Evolutionary conservation across 2,797 vertebrate genomes (phyloP).

Genomic region (Hapalemur alaotrensis): DNA sequence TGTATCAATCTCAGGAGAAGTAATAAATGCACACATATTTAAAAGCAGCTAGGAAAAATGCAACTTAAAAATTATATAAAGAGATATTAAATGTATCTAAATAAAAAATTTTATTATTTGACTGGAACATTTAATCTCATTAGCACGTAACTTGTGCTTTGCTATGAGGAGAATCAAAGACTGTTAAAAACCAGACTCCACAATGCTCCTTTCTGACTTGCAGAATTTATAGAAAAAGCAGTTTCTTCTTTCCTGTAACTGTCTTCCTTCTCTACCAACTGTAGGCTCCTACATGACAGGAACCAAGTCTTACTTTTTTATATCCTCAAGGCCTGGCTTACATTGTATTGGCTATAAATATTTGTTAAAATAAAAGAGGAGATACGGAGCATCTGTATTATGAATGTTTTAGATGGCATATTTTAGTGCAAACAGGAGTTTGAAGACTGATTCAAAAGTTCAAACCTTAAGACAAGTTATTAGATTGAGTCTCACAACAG

Average conservation of each 20-base stretch:
- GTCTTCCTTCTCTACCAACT: neutral
- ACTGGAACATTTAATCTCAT: slow-evolving; percentile 11
- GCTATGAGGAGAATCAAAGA: neutral
- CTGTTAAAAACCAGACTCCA: neutral
- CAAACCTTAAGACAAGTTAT: neutral
- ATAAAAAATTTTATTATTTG: neutral
- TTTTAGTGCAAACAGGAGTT: neutral
- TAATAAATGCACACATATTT: neutral
- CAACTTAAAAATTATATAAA: neutral
- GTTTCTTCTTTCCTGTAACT: neutral
- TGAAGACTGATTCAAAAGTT: neutral
- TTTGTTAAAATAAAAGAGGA: neutral
- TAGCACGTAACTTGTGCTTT: neutral
- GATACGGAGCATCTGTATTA: neutral
- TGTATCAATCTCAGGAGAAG: neutral
- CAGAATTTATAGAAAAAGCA: neutral
- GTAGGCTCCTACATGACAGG: neutral
- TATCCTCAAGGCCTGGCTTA: neutral
- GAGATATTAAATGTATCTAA: neutral
- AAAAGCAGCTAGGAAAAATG: neutral
- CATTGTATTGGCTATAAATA: neutral
- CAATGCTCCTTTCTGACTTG: neutral
- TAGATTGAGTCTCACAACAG: neutral
- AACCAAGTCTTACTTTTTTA: neutral
- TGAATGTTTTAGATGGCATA: neutral